phyloP scores from a whole-genome alignment of 2,113 vertebrate genomes.

The Forbesichthys papilliferus region DNA sequence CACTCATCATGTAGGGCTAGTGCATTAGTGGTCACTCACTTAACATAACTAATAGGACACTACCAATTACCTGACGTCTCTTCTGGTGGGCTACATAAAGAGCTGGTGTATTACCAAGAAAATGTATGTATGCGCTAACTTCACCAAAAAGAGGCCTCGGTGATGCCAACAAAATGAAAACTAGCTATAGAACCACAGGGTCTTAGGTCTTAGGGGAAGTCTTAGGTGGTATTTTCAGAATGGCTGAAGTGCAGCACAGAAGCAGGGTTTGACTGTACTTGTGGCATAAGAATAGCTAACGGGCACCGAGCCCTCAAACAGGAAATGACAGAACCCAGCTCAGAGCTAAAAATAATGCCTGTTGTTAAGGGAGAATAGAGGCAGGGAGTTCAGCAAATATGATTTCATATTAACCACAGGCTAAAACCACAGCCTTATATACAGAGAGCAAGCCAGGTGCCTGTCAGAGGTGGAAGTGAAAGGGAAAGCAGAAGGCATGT shows the following conservation, averaged over 20 bases:
- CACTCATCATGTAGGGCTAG: too few species aligned
- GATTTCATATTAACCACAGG: constrained; percentile 74
- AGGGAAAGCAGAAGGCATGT: constrained; percentile 9
- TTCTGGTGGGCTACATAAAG: too few species aligned
- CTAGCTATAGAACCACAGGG: too few species aligned
- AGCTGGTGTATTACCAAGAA: too few species aligned
- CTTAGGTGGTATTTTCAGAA: constrained; percentile 12
- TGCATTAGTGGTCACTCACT: too few species aligned
- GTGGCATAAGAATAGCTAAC: constrained; percentile 33
- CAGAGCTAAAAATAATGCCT: constrained; percentile 74
- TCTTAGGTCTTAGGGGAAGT: background rate
- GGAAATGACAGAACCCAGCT: constrained; percentile 76
- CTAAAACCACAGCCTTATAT: constrained; percentile 56
- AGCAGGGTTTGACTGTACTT: constrained; percentile 32
- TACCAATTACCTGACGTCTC: too few species aligned
- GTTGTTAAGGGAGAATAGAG: constrained; percentile 74
- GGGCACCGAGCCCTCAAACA: constrained; percentile 52
- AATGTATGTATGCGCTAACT: too few species aligned
- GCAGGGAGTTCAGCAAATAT: constrained; percentile 76
- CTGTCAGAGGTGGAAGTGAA: constrained; percentile 30
- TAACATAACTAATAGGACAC: too few species aligned
- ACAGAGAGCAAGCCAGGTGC: constrained; percentile 53
- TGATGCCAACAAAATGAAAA: too few species aligned
- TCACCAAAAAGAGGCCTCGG: too few species aligned
- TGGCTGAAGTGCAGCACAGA: constrained; percentile 28